Base-by-base conservation (phyloP, 2,888 invertebrate genomes). In the Drosophila macrospina region DNA sequence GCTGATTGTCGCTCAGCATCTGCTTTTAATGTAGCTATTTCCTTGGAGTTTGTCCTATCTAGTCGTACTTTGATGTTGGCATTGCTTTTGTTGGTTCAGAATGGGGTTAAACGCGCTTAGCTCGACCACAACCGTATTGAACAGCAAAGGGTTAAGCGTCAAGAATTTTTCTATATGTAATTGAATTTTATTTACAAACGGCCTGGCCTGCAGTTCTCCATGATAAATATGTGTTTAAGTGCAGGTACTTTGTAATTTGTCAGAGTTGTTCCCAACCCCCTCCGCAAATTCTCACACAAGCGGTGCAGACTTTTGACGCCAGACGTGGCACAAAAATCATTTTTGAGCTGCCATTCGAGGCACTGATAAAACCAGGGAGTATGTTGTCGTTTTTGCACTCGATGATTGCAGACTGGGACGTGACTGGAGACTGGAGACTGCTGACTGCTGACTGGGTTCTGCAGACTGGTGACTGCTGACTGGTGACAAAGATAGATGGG, bases 401-500 rank as follows among this genome's bases (percentile, higher is more conserved):
- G 20, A 20, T 20, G 20, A 20, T 20, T 20, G 20, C 20, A 20
- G 20, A 20, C 2, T n/a, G n/a, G n/a, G n/a, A n/a, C n/a, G n/a
- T n/a, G n/a, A n/a, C n/a, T n/a, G 26, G 6, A 1, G 26, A 26
- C 26, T 39, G 39, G 16, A 4, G 8, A 15, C 28, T 44, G 26
- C 5, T 28, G 45, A 45, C 34, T 24, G 34, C 36, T 36, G 36
- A 16, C 32, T 48, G 20, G n/a, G n/a, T n/a, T n/a, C n/a, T n/a
- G n/a, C n/a, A 10, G 36, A 50, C 50, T 37, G 36, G 32, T 41
- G 63, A 44, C 56, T 69, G 41, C 15, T 54, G 61, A 65, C 60
- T 59, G 48, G 15, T 78, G 86, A 85, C 86, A 75, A 74, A 82
- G 86, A 82, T 72, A 65, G 82, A 87, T 87, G 75, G 59, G 41